These are phyloP conservation scores for Strix uralensis DNA, from an alignment of 2,113 vertebrate species.

Conservation along the genomic window DNA sequence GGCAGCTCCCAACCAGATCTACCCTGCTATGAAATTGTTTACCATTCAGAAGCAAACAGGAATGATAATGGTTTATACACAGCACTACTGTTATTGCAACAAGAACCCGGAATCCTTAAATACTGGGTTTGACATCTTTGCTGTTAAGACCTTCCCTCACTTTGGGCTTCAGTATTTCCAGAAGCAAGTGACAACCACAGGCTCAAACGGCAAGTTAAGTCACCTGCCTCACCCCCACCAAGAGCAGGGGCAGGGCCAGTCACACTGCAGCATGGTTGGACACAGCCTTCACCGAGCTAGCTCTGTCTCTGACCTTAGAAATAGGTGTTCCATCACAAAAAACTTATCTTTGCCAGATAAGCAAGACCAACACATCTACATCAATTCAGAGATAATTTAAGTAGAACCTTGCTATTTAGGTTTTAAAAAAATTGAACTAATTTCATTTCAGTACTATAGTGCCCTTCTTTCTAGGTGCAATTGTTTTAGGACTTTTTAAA, in stretches of 20 bases:
- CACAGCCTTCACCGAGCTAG: not conserved
- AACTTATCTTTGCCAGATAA: not conserved
- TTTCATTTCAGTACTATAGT: not conserved
- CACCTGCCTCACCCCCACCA: not conserved
- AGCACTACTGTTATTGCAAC: not conserved
- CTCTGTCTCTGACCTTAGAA: not conserved
- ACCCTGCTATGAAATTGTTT: not conserved
- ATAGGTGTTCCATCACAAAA: not conserved
- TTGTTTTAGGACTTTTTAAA: not conserved
- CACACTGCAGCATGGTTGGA: not conserved
- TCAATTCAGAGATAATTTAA: not conserved
- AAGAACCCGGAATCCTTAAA: not conserved
- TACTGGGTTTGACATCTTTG: not conserved
- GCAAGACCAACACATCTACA: not conserved
- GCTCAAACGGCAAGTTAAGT: fast-evolving
- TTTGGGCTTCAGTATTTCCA: not conserved
- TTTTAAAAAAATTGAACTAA: not conserved
- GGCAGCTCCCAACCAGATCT: not conserved
- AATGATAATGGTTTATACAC: fast-evolving
- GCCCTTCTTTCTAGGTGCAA: not conserved
- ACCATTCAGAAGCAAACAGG: not conserved
- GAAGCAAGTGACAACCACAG: not conserved
- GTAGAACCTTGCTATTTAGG: not conserved
- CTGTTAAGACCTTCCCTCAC: not conserved
- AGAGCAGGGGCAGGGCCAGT: no score